Conservation (phyloP, 2,797 vertebrate genomes). For the Distichodus sexfasciatus region DNA sequence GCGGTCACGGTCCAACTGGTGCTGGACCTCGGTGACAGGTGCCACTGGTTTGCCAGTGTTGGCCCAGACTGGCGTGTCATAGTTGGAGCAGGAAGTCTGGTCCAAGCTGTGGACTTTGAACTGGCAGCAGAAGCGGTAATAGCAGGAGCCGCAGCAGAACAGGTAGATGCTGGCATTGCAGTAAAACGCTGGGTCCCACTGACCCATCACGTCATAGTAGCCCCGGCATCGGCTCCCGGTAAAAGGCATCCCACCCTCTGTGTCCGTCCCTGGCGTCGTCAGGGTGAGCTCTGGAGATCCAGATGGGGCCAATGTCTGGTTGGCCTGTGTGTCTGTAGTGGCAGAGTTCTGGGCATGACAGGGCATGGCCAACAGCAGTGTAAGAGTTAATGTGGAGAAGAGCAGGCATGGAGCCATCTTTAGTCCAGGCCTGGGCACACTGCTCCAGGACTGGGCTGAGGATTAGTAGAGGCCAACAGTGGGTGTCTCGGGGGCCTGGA, state of each 20-base stretch:
- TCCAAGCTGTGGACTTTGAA: conserved; percentile 89
- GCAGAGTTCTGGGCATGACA: conserved; percentile 65
- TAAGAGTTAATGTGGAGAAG: conserved; percentile 47
- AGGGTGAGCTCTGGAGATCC: conserved; percentile 64
- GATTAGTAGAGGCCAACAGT: no score
- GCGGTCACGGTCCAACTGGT: conserved; percentile 84
- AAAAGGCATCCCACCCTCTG: conserved; percentile 52
- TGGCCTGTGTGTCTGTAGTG: conserved; percentile 63
- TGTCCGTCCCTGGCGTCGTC: conserved; percentile 57
- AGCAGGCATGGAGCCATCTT: conserved; percentile 19
- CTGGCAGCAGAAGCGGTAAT: conserved; percentile 97
- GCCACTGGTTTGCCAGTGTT: conserved; percentile 84
- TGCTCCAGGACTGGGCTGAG: neutral
- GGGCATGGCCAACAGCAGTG: conserved; percentile 74
- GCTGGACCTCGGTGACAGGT: conserved; percentile 80
- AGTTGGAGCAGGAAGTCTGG: conserved; percentile 95
- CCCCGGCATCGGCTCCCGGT: conserved; percentile 84
- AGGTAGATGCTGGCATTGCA: conserved; percentile 90
- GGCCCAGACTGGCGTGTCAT: conserved; percentile 94
- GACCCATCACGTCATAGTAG: conserved; percentile 98
- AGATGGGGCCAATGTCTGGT: conserved; percentile 64
- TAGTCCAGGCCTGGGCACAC: no score
- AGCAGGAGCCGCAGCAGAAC: conserved; percentile 97
- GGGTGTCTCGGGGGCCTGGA: no score
- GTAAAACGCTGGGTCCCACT: conserved; percentile 97